Base-by-base conservation (phyloP, 2,888 invertebrate species). In the Phengaris alcon region DNA sequence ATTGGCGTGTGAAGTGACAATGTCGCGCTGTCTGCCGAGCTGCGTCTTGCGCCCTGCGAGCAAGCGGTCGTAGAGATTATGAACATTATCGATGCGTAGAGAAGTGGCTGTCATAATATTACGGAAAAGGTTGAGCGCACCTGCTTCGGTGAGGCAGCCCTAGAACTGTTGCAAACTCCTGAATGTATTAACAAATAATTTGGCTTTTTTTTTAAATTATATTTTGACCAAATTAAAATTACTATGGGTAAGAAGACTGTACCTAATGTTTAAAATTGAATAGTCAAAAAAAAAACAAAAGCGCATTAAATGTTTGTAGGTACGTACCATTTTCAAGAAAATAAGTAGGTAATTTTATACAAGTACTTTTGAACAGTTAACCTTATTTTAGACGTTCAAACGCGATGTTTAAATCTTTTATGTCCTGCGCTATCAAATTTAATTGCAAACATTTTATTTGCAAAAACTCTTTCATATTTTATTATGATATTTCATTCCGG, bases 1-100 rank as follows among this genome's bases (percentile, higher is more conserved):
- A 51, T 48, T 15, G 12, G 15, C 15, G 51, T 70, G 51, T 51
- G 44, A 70, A 70, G 22, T 70, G 70, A 70, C 51, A 70, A 70
- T 22, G 48, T 51, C 70, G n/a, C 69, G 48, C 70, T 15, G 51
- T 70, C 48, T 48, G 10, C 48, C 9, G 15, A 51, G 51, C 48
- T n/a, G 51, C 51, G 15, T 51, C 70, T 10, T 22, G 70, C 15
- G 22, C 12, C 44, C 70, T 51, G 70, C 70, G 10, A 13, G 70
- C 51, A 51, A 70, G 51, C 70, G 70, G 70, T 70, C 51, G 51
- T 48, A n/a, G 22, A 48, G 70, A 51, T 70, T 70, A 70, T 51
- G 70, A 70, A 70, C 51, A 51, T 70, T 70, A 70, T 70, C 51
- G 51, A 15, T 51, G 22, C 51, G 15, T 15, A 51, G 15, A 51